Conservation (phyloP, 2,888 invertebrate species). For the Lasius fuliginosus region DNA sequence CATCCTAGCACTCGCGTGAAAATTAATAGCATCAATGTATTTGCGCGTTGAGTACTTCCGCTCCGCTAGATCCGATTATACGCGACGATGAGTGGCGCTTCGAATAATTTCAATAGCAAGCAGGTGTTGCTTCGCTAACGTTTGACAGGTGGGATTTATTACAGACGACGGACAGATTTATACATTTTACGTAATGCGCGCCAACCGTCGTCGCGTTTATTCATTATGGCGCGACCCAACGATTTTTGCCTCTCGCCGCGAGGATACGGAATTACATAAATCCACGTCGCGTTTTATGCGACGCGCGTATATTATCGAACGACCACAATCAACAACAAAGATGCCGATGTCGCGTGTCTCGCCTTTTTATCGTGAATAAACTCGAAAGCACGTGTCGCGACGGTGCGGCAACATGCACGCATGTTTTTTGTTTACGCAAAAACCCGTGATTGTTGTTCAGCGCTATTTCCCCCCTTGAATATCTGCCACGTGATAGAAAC, state of each 20-base stretch:
- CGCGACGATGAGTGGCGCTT: background rate
- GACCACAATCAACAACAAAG: background rate
- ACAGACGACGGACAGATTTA: constrained; percentile 29
- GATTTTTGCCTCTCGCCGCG: constrained; percentile 27
- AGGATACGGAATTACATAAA: background rate
- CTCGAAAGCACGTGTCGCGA: background rate
- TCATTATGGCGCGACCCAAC: background rate
- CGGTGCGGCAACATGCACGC: background rate
- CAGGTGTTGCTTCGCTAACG: constrained; percentile 13
- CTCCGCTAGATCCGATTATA: constrained; percentile 12
- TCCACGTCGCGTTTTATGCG: background rate
- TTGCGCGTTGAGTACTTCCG: constrained; percentile 44
- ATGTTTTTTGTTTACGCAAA: no score
- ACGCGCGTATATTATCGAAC: background rate
- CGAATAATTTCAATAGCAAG: constrained; percentile 39
- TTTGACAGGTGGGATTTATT: constrained; percentile 4
- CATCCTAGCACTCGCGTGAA: constrained; percentile 50
- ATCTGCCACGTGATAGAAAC: background rate
- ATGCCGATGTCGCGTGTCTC: background rate
- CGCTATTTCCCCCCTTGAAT: background rate
- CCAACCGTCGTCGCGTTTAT: background rate
- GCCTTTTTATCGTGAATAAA: constrained; percentile 3
- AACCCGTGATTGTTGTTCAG: no score
- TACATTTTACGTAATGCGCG: constrained; percentile 31
- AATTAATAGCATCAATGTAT: constrained; percentile 10